phyloP scores from a whole-genome alignment of 2,888 invertebrate species.

The Agonopterix heracliana region DNA sequence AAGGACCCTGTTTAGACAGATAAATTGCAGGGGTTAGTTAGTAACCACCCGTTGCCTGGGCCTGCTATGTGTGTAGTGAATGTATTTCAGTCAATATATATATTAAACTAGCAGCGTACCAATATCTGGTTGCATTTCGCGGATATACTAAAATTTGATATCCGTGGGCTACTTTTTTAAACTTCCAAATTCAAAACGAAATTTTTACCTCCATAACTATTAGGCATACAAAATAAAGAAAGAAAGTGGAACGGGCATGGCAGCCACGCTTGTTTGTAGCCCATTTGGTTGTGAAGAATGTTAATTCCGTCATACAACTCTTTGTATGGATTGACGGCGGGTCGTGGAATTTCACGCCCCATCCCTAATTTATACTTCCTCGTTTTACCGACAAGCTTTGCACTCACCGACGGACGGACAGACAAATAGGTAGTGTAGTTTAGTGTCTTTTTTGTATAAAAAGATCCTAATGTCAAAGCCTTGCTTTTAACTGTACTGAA shows the following conservation, averaged over 20 bases:
- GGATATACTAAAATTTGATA: too few species aligned
- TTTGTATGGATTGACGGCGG: constrained; percentile 47
- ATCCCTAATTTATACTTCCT: constrained; percentile 64
- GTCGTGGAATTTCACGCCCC: constrained; percentile 59
- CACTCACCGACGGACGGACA: constrained; percentile 9
- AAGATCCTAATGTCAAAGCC: too few species aligned
- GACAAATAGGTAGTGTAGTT: background rate
- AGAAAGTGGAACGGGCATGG: background rate
- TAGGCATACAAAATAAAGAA: background rate
- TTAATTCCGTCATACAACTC: constrained; percentile 49
- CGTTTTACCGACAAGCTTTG: constrained; percentile 22
- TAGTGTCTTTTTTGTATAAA: too few species aligned
- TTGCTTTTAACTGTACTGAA: too few species aligned
- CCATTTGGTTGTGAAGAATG: constrained; percentile 37
- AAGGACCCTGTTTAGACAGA: too few species aligned
- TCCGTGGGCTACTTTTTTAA: too few species aligned
- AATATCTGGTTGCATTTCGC: too few species aligned
- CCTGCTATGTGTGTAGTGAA: too few species aligned
- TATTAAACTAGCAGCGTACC: too few species aligned
- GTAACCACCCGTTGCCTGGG: too few species aligned
- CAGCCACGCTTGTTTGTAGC: background rate
- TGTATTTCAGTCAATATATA: too few species aligned
- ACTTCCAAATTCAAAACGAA: background rate
- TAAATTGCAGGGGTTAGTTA: too few species aligned
- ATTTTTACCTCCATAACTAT: background rate